Evolutionary conservation across 2,888 invertebrate genomes (phyloP).

Genomic region (Proisotoma minuta): DNA sequence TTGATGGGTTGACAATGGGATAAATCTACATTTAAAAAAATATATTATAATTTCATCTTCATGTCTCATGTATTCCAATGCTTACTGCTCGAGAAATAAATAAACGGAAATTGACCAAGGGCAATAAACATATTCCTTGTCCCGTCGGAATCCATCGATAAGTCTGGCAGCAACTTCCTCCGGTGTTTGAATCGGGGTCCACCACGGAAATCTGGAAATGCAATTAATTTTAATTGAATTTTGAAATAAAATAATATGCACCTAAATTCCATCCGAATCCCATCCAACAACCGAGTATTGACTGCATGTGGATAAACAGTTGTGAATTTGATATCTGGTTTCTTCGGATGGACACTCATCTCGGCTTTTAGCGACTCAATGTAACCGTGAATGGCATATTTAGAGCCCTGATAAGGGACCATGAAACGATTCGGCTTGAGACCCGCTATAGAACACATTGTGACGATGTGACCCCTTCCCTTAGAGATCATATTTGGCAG

Average conservation of each 20-base stretch:
- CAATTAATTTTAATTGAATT: conserved; percentile 25
- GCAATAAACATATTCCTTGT: conserved; percentile 61
- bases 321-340: conserved; percentile 59
- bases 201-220: conserved; percentile 60
- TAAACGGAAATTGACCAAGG: conserved; percentile 60
- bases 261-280: conserved; percentile 54
- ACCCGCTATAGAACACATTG: conserved; percentile 62
- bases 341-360: conserved; percentile 56
- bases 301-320: conserved; percentile 63
- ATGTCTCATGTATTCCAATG: background rate
- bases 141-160: conserved; percentile 60
- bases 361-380: conserved; percentile 62
- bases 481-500: conserved; percentile 60
- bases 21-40: conserved; percentile 16
- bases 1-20: conserved; percentile 25
- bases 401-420: conserved; percentile 61
- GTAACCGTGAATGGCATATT: conserved; percentile 64
- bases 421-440: conserved; percentile 59
- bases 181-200: conserved; percentile 62
- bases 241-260: conserved; percentile 7
- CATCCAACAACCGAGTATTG: conserved; percentile 55
- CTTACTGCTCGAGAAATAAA: conserved; percentile 56
- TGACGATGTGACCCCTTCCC: conserved; percentile 60
- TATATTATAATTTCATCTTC: conserved; percentile 4
- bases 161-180: conserved; percentile 58